Base-by-base conservation (phyloP, 1,140 invertebrate species). In the Ceratina japonica region DNA sequence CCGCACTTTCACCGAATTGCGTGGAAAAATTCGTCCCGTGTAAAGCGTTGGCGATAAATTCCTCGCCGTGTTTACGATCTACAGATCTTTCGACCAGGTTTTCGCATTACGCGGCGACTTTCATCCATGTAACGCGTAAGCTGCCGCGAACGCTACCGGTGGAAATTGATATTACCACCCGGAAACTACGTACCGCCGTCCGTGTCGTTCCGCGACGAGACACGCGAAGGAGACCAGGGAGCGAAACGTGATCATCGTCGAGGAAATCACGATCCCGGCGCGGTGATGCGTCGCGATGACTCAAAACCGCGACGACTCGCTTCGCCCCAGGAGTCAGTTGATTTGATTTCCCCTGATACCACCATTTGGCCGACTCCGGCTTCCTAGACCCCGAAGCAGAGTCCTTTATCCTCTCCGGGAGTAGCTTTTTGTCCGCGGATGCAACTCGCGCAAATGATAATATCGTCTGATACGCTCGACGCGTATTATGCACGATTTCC, bases 91-190 rank as follows among this genome's bases (percentile, higher is more conserved):
- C 1, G 27, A 44, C 62, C 18, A 68, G 71, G 66, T 76, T 75
- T 84, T 81, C 84, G 24, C 37, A 62, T 63, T 52, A 44, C 52
- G 18, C 69, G 15, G 44, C 20, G 4, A 31, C 22, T 31, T 69
- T 69, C 44, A 59, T 62, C 44, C 16, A 10, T 37, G 24, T 69
- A 62, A 64, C 54, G 51, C 18, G 62, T 31, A 61, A 72, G 62
- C 49, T 20, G 63, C 51, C 37, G 16, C 31, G 24, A 49, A 18
- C 18, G 15, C n/a, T 54, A 64, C 27, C 18, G 3, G 51, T 51
- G 79, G 58, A 64, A 70, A 81, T 76, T 54, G 54, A 71, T n/a
- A 63, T 71, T 37, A 37, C 22, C 75, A 70, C 8, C 44, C 54
- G 44, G 75, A 76, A 70, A 59, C 44, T 37, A 56, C 18, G 18